phyloP scores from a whole-genome alignment of 1,140 invertebrate genomes.

The Achatina immaculata region DNA sequence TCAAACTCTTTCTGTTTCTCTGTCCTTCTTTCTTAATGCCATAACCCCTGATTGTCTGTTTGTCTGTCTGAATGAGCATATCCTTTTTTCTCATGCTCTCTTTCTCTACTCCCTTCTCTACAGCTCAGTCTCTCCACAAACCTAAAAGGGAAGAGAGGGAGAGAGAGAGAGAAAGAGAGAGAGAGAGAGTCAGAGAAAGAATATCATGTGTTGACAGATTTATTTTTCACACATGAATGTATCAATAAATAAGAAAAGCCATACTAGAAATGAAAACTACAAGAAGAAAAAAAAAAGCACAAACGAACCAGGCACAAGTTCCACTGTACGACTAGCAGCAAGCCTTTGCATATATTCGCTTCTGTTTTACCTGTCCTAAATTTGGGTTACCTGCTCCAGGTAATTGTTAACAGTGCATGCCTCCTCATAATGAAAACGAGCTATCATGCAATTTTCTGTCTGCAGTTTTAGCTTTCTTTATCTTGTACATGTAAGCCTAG shows the following conservation, averaged over 20 bases:
- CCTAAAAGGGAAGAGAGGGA: too few relatives aligned
- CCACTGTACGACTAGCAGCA: neutral
- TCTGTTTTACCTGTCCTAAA: neutral
- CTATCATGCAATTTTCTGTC: neutral
- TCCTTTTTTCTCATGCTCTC: too few relatives aligned
- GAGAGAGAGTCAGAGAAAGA: too few relatives aligned
- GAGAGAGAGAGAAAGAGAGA: too few relatives aligned
- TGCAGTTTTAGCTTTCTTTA: neutral
- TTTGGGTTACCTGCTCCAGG: neutral
- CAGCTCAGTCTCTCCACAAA: neutral
- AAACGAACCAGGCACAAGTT: neutral
- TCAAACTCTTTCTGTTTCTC: conserved; percentile 27
- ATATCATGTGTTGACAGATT: too few relatives aligned
- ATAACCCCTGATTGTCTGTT: too few relatives aligned
- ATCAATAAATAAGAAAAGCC: neutral
- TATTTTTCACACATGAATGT: too few relatives aligned
- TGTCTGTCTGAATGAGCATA: too few relatives aligned
- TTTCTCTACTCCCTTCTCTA: conserved; percentile 35
- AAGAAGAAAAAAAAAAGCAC: neutral
- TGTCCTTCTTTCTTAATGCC: too few relatives aligned
- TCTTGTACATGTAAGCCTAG: neutral
- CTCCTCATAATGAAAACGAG: neutral
- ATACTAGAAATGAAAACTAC: neutral
- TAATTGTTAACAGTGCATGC: neutral
- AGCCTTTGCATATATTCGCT: neutral